Conservation (phyloP, 35 echinoderm and acorn worm genomes). For the Acanthaster planci region DNA sequence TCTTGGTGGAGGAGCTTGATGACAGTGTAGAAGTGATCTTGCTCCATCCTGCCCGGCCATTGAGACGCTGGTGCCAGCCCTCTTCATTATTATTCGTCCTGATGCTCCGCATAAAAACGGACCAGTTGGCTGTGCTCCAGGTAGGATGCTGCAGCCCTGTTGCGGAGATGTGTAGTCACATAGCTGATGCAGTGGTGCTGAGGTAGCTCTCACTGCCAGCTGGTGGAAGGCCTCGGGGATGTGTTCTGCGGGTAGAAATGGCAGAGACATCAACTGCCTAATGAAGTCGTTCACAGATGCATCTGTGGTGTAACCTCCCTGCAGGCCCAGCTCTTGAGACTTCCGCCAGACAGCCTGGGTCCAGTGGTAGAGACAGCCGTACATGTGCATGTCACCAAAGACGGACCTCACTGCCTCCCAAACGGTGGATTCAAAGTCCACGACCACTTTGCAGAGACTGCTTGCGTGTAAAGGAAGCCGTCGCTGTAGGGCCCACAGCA, state of each 20-base stretch:
- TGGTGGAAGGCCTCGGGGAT: background rate
- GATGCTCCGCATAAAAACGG: background rate
- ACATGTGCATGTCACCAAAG: constrained; percentile 13
- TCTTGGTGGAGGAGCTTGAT: constrained; percentile 36
- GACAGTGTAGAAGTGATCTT: constrained; percentile 4
- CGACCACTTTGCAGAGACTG: background rate
- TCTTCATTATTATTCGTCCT: constrained; percentile 52
- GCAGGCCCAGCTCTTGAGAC: constrained; percentile 25
- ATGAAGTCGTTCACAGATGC: constrained; percentile 12
- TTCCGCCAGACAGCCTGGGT: no score
- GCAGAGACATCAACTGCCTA: constrained; percentile 32
- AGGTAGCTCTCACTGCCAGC: background rate
- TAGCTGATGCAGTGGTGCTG: background rate
- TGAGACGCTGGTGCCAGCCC: constrained; percentile 42
- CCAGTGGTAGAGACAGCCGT: background rate
- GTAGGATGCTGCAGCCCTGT: background rate
- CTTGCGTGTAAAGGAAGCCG: background rate
- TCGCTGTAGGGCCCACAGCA: background rate
- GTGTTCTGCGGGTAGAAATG: constrained; percentile 30
- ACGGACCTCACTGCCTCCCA: constrained; percentile 3
- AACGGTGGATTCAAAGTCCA: constrained; percentile 63
- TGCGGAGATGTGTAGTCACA: constrained; percentile 1
- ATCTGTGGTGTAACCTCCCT: constrained; percentile 5
- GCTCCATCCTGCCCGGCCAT: background rate
- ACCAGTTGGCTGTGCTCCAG: background rate